Conservation (phyloP, 1,140 invertebrate species). For the Eubasilissa regina region DNA sequence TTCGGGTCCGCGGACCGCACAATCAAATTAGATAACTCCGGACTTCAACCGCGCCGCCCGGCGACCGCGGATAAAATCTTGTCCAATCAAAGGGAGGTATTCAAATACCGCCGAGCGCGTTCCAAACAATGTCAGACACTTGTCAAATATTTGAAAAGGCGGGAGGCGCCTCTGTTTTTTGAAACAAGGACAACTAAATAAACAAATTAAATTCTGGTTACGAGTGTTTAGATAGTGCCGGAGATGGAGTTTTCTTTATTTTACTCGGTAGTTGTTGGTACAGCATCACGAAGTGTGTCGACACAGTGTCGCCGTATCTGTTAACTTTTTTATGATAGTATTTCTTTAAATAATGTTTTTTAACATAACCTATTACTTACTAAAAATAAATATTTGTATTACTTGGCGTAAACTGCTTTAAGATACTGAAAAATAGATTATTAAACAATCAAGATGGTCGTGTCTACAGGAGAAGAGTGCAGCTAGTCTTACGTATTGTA, state of each 20-base stretch:
- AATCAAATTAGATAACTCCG: slow-evolving; percentile 54
- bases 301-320: too few species aligned
- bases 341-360: too few species aligned
- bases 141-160: slow-evolving; percentile 57
- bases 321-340: too few species aligned
- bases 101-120: slow-evolving; percentile 56
- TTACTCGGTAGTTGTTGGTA: too few species aligned
- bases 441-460: too few species aligned
- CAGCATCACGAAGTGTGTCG: too few species aligned
- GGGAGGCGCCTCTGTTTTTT: slow-evolving; percentile 25
- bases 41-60: slow-evolving; percentile 22
- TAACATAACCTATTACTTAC: too few species aligned
- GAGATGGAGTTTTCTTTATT: neutral
- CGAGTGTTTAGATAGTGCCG: neutral
- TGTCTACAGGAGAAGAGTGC: too few species aligned
- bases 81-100: slow-evolving; percentile 57
- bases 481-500: too few species aligned
- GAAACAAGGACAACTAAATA: slow-evolving; percentile 12
- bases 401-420: too few species aligned
- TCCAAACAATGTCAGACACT: slow-evolving; percentile 58
- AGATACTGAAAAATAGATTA: too few species aligned
- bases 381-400: too few species aligned
- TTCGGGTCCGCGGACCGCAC: slow-evolving; percentile 16
- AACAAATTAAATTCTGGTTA: slow-evolving; percentile 26
- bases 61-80: slow-evolving; percentile 51